Evolutionary conservation across 2,888 invertebrate species (phyloP).

Genomic region (Andrena hattorfiana): DNA sequence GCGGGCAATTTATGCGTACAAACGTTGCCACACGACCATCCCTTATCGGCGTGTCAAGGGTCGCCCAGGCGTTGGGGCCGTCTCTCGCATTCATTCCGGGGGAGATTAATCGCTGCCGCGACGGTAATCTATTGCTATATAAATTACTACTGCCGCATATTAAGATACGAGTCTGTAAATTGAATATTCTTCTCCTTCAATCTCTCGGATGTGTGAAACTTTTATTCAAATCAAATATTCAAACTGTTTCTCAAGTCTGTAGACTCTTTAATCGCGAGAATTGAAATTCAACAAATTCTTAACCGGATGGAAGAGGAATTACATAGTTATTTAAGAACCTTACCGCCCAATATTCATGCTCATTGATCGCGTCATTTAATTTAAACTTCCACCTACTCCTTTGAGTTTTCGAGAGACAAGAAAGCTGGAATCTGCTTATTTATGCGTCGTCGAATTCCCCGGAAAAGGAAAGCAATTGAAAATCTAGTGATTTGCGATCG

Average conservation of each 20-base stretch:
- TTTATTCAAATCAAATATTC: neutral
- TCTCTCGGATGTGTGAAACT: neutral
- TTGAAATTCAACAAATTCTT: too few relatives aligned
- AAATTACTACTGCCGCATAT: slow-evolving; percentile 42
- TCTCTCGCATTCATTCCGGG: slow-evolving; percentile 34
- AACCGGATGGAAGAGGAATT: too few relatives aligned
- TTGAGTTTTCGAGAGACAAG: neutral
- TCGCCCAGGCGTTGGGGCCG: slow-evolving; percentile 47
- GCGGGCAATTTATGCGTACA: slow-evolving; percentile 43
- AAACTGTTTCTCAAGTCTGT: neutral
- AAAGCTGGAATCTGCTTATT: neutral
- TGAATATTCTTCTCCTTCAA: slow-evolving; percentile 39
- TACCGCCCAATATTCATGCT: too few relatives aligned
- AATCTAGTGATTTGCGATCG: neutral
- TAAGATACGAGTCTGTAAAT: slow-evolving; percentile 55
- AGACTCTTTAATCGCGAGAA: neutral
- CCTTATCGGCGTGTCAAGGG: slow-evolving; percentile 64
- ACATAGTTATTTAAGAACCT: too few relatives aligned
- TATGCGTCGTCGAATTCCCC: neutral
- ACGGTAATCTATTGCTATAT: slow-evolving; percentile 57
- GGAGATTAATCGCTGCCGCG: slow-evolving; percentile 60
- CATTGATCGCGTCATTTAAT: too few relatives aligned
- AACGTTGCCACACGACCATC: slow-evolving; percentile 45
- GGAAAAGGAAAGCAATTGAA: neutral
- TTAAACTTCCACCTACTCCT: too few relatives aligned